Conservation (phyloP, 2,113 vertebrate genomes). For the Phodopus roborovskii region DNA sequence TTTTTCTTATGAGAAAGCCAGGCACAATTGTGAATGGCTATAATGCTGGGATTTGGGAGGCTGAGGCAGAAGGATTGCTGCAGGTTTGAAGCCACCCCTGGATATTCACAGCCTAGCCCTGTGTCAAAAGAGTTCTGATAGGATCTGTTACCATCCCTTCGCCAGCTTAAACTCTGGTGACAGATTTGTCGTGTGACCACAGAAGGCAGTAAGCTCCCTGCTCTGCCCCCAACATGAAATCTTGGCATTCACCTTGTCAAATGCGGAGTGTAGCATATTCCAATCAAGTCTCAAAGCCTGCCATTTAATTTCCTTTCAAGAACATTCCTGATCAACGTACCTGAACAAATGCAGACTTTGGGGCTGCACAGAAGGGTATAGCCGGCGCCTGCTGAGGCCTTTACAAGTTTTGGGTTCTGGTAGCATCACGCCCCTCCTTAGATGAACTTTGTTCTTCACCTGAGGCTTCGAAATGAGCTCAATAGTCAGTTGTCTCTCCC, state of each 20-base stretch:
- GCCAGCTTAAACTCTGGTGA: background rate
- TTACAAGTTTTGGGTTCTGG: background rate
- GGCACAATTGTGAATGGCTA: too few species aligned
- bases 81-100: background rate
- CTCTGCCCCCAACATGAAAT: background rate
- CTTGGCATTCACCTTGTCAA: constrained; percentile 61
- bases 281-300: constrained; percentile 50
- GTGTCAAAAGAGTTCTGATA: background rate
- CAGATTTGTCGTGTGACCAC: background rate
- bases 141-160: background rate
- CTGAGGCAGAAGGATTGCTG: background rate
- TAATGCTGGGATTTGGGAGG: background rate
- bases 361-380: background rate
- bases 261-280: constrained; percentile 43
- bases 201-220: background rate
- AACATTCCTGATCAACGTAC: constrained; percentile 67
- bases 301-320: constrained; percentile 69
- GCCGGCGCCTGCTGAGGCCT: constrained; percentile 15
- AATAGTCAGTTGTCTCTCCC: background rate
- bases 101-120: background rate
- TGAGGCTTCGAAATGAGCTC: constrained; percentile 21
- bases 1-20: background rate
- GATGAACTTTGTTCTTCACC: constrained; percentile 58
- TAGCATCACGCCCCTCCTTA: background rate
- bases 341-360: constrained; percentile 66